Conservation (phyloP, 2,888 invertebrate species). For the Torymus aiolomorphi region DNA sequence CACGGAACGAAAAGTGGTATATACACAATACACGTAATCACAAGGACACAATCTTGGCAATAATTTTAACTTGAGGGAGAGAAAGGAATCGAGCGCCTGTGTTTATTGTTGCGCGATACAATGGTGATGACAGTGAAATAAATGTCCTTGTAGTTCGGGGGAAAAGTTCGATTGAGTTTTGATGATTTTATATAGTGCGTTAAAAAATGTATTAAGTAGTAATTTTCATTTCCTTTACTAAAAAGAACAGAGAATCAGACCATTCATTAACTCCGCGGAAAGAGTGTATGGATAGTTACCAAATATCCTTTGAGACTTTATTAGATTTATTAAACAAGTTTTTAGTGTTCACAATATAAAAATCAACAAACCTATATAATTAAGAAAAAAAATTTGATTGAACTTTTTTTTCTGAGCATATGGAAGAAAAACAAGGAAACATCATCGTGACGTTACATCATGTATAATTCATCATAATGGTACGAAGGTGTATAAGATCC, state of each 20-base stretch:
- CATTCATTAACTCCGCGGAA: too few relatives aligned
- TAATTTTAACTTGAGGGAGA: slow-evolving; percentile 41
- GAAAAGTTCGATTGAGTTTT: not conserved
- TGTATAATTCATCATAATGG: slow-evolving; percentile 34
- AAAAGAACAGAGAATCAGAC: too few relatives aligned
- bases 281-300: too few relatives aligned
- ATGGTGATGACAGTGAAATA: slow-evolving; percentile 16
- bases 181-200: not conserved
- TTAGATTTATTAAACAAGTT: too few relatives aligned
- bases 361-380: not conserved
- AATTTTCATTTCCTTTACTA: too few relatives aligned
- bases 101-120: not conserved
- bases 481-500: slow-evolving; percentile 28
- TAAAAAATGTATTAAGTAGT: too few relatives aligned
- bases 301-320: too few relatives aligned
- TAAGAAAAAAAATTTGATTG: not conserved
- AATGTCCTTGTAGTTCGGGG: not conserved
- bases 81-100: not conserved
- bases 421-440: slow-evolving; percentile 10
- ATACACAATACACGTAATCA: not conserved
- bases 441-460: slow-evolving; percentile 25
- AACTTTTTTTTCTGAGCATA: slow-evolving; percentile 2
- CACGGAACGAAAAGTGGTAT: slow-evolving; percentile 14
- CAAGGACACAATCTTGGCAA: slow-evolving; percentile 43
- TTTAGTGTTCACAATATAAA: too few relatives aligned